These are phyloP conservation scores for Drosophila falleni DNA, from an alignment of 2,888 invertebrate species.

Conservation along the genomic window DNA sequence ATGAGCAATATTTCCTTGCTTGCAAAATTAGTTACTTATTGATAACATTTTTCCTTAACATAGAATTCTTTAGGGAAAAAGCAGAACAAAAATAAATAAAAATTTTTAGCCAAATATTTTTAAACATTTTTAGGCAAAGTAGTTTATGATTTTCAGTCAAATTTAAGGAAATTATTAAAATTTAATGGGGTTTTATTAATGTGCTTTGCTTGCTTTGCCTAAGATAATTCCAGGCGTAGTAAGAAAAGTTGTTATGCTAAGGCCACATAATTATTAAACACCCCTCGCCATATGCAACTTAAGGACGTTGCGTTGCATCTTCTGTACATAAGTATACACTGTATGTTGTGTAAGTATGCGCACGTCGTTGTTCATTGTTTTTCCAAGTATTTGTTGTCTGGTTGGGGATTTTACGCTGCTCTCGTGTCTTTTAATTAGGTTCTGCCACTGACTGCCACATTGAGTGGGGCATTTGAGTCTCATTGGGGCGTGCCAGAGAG, in stretches of 20 bases:
- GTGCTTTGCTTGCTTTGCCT: background rate
- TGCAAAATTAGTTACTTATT: too few species aligned
- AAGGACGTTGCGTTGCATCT: slow-evolving; percentile 56
- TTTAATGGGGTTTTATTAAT: background rate
- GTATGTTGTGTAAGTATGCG: slow-evolving; percentile 37
- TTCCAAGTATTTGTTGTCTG: slow-evolving; percentile 36
- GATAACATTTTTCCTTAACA: too few species aligned
- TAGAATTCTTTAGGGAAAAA: too few species aligned
- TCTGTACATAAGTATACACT: slow-evolving; percentile 11
- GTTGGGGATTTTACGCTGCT: slow-evolving; percentile 19
- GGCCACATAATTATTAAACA: slow-evolving; percentile 5
- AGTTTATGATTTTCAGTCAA: background rate
- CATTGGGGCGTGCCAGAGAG: slow-evolving; percentile 42
- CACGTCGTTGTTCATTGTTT: slow-evolving; percentile 7
- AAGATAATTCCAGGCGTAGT: background rate
- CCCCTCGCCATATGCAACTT: slow-evolving; percentile 42
- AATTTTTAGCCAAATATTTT: too few species aligned
- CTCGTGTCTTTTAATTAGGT: slow-evolving; percentile 58
- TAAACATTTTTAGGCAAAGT: background rate
- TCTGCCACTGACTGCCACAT: slow-evolving; percentile 43
- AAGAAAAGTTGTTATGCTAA: slow-evolving; percentile 10
- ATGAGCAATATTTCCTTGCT: too few species aligned
- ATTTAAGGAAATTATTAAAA: background rate
- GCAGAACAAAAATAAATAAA: too few species aligned
- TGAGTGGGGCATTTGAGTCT: slow-evolving; percentile 40